phyloP scores from a whole-genome alignment of 2,113 vertebrate species.

The Gnathonemus longibarbis region DNA sequence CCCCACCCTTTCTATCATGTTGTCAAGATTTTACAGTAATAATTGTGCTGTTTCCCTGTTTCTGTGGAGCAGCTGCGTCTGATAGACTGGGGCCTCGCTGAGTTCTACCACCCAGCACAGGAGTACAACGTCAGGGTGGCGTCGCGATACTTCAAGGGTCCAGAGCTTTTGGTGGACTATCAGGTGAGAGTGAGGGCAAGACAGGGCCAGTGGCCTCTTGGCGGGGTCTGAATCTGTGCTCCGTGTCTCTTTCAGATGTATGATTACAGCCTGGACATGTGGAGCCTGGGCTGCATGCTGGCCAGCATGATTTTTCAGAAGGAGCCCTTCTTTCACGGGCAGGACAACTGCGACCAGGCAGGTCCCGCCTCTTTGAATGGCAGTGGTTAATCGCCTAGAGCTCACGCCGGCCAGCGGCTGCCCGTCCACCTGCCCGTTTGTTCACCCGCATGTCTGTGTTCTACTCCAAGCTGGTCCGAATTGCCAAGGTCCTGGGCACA shows the following conservation, averaged over 20 bases:
- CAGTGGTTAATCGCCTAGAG: background rate
- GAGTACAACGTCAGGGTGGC: conserved; percentile 98
- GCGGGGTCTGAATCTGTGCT: background rate
- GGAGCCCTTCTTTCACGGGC: conserved; percentile 96
- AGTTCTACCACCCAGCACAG: conserved; percentile 97
- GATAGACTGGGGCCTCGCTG: conserved; percentile 97
- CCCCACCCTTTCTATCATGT: conserved; percentile 23
- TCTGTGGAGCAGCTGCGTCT: conserved; percentile 75
- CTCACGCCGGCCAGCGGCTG: background rate
- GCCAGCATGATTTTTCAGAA: conserved; percentile 99
- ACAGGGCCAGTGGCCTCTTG: background rate
- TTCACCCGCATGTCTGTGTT: conserved; percentile 23
- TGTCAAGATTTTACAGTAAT: background rate
- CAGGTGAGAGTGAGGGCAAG: conserved; percentile 61
- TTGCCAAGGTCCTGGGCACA: conserved; percentile 94
- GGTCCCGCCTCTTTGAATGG: conserved; percentile 3
- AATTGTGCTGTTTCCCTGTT: conserved; percentile 23
- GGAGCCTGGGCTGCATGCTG: conserved; percentile 98
- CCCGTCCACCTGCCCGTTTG: background rate
- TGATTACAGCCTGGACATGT: conserved; percentile 99
- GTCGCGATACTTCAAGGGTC: conserved; percentile 97
- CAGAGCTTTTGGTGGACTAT: conserved; percentile 97
- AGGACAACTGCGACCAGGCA: conserved; percentile 99
- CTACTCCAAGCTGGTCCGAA: conserved; percentile 85
- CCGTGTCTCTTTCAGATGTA: conserved; percentile 73